phyloP scores from a whole-genome alignment of 2,113 vertebrate species.

The Empidonax alnorum region DNA sequence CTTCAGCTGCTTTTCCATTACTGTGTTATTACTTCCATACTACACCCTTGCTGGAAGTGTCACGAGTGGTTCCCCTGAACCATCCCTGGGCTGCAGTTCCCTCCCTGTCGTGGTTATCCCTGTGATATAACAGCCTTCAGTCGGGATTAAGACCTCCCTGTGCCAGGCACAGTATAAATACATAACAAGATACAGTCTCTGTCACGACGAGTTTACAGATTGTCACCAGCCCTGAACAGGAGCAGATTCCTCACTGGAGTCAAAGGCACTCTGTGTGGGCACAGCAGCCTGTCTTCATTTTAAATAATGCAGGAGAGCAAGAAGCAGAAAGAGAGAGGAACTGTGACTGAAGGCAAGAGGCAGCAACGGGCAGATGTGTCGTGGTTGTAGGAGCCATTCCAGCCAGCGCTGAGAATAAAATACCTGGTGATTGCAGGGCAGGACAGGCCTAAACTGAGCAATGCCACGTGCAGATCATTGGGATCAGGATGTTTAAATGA shows the following conservation, averaged over 20 bases:
- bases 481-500: neutral
- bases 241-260: constrained; percentile 35
- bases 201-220: constrained; percentile 18
- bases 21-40: neutral
- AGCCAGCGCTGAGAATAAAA: neutral
- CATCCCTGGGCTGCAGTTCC: neutral
- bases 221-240: constrained; percentile 34
- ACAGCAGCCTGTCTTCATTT: constrained; percentile 27
- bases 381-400: neutral
- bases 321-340: neutral
- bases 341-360: neutral
- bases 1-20: neutral
- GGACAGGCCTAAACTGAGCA: neutral
- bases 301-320: constrained; percentile 6
- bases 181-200: constrained; percentile 21
- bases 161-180: constrained; percentile 6
- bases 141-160: constrained; percentile 34
- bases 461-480: accelerated
- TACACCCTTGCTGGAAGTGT: neutral
- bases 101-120: neutral
- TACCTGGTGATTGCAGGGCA: neutral
- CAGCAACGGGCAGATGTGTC: neutral
- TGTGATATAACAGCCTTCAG: neutral
- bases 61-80: neutral
- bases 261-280: constrained; percentile 42